Conservation (phyloP, 1,140 invertebrate species). For the Oryctes rhinoceros region DNA sequence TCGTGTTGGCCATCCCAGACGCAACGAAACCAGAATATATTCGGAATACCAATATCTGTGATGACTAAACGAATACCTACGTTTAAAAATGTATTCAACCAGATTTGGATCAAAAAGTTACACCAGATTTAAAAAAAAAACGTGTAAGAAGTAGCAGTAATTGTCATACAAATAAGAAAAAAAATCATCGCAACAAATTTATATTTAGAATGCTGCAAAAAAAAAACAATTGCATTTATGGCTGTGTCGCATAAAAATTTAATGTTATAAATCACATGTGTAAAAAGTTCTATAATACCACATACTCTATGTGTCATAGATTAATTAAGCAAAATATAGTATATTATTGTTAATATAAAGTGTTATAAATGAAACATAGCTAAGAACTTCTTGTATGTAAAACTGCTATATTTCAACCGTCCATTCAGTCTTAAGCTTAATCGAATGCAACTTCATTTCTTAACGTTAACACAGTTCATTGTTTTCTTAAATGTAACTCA, state of each 20-base stretch:
- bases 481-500: background rate
- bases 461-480: background rate
- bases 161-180: background rate
- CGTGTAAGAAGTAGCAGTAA: background rate
- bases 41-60: background rate
- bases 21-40: background rate
- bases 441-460: conserved; percentile 14
- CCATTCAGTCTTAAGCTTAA: conserved; percentile 32
- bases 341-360: background rate
- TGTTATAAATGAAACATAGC: conserved; percentile 9
- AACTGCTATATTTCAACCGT: conserved; percentile 28
- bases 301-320: background rate
- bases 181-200: conserved; percentile 7
- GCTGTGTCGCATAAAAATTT: conserved; percentile 28
- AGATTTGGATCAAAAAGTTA: background rate
- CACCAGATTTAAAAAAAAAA: background rate
- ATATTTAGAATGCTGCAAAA: conserved; percentile 28
- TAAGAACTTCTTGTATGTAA: conserved; percentile 13
- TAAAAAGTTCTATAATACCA: conserved; percentile 22
- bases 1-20: background rate
- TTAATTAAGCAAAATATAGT: conserved; percentile 7
- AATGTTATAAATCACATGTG: background rate
- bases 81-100: background rate
- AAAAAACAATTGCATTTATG: conserved; percentile 36
- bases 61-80: background rate